Conservation (phyloP, 1,140 invertebrate genomes). For the Nasonia longicornis region DNA sequence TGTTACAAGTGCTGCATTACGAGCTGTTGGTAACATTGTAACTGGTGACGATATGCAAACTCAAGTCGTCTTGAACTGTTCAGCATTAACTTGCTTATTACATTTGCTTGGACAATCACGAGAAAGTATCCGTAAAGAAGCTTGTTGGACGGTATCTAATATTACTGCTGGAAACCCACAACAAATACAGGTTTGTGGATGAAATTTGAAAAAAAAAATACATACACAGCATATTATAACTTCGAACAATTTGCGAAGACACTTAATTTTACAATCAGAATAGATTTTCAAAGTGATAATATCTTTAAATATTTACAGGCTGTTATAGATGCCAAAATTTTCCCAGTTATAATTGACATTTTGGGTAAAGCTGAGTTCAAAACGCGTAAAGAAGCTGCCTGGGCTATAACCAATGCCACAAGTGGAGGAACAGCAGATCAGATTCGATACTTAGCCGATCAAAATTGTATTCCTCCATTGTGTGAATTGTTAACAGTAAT, state of each 20-base stretch:
- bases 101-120: conserved; percentile 83
- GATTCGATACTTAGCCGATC: conserved; percentile 79
- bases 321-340: conserved; percentile 96
- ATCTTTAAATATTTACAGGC: conserved; percentile 73
- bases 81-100: conserved; percentile 86
- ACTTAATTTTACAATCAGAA: not conserved
- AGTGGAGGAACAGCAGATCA: conserved; percentile 95
- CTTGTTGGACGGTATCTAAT: conserved; percentile 98
- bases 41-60: conserved; percentile 98
- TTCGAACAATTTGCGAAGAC: too few relatives aligned
- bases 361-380: conserved; percentile 94
- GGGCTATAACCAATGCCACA: conserved; percentile 98
- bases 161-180: conserved; percentile 96
- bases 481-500: conserved; percentile 94
- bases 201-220: conserved; percentile 2
- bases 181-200: conserved; percentile 83
- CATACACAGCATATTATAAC: too few relatives aligned
- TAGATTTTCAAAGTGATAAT: conserved; percentile 40
- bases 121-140: conserved; percentile 94
- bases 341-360: conserved; percentile 92
- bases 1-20: conserved; percentile 93
- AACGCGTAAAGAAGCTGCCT: conserved; percentile 95
- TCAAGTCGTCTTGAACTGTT: conserved; percentile 93
- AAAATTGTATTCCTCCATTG: conserved; percentile 92
- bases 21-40: conserved; percentile 98